Evolutionary conservation across 2,797 vertebrate genomes (phyloP).

Genomic region (Artibeus jamaicensis): DNA sequence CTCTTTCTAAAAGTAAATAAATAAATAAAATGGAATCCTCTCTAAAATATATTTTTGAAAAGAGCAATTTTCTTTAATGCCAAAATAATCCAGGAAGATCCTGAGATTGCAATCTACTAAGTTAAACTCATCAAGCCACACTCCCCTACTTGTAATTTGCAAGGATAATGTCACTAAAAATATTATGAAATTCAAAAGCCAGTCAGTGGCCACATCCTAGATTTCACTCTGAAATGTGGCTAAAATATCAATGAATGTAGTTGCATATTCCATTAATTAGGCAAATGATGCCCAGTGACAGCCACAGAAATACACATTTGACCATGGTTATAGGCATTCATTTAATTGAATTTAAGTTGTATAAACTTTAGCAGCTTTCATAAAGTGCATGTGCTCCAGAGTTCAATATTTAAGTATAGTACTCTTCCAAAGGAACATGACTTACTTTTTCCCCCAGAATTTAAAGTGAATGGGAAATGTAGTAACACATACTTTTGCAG

Average conservation of each 20-base stretch:
- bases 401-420: constrained; percentile 50
- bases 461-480: constrained; percentile 38
- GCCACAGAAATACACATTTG: not conserved
- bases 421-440: constrained; percentile 34
- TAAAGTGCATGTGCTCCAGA: not conserved
- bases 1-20: not conserved
- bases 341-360: constrained; percentile 48
- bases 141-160: constrained; percentile 11
- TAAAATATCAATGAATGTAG: constrained; percentile 27
- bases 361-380: not conserved
- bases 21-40: not conserved
- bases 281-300: not conserved
- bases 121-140: not conserved
- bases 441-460: constrained; percentile 38
- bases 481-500: constrained; percentile 42
- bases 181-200: not conserved
- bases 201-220: not conserved
- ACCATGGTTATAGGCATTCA: not conserved
- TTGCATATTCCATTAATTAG: not conserved
- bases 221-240: not conserved
- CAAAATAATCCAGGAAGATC: constrained; percentile 41
- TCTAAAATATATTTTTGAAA: not conserved
- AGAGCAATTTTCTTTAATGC: constrained; percentile 39
- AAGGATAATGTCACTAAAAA: not conserved
- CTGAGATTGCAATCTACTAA: constrained; percentile 11